A percentile compares a stretch with the other conserved stretches of the same genome.
These are phyloP conservation scores for Syngnathus scovelli DNA, from an alignment of 2,113 vertebrate genomes.

Conservation along the genomic window DNA sequence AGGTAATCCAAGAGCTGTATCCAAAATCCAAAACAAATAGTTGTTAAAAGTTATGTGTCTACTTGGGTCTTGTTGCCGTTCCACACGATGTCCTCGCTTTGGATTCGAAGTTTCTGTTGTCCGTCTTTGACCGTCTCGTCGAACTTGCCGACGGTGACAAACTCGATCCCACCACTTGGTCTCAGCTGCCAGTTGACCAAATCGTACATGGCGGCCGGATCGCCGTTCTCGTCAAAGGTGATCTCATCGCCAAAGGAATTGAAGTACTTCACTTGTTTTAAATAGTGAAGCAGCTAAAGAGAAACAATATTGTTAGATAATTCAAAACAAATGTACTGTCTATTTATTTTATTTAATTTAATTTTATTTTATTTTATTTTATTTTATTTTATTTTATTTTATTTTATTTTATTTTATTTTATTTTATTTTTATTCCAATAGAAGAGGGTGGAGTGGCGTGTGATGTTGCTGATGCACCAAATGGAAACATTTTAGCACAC, in stretches of 20 bases:
- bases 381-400: no score
- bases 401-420: no score
- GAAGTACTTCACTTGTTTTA: constrained; percentile 62
- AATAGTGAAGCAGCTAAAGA: constrained; percentile 68
- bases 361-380: no score
- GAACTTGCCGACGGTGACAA: constrained; percentile 68
- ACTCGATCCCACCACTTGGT: constrained; percentile 52
- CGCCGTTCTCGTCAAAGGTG: constrained; percentile 72
- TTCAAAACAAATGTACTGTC: neutral
- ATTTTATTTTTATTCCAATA: no score
- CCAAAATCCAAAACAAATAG: neutral
- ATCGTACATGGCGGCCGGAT: constrained; percentile 72
- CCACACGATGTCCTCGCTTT: constrained; percentile 51
- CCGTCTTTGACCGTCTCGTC: constrained; percentile 50
- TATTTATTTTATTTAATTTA: no score
- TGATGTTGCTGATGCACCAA: no score
- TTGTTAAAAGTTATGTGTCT: constrained; percentile 2
- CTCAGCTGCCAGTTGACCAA: constrained; percentile 71
- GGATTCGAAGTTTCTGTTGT: constrained; percentile 58
- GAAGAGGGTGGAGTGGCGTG: no score
- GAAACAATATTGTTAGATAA: neutral
- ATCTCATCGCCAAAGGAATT: constrained; percentile 66
- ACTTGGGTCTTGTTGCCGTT: constrained; percentile 53
- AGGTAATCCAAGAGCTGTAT: neutral
- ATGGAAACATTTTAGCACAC: no score